Evolutionary conservation across 2,113 vertebrate genomes (phyloP).

Genomic region (Prunella himalayana): DNA sequence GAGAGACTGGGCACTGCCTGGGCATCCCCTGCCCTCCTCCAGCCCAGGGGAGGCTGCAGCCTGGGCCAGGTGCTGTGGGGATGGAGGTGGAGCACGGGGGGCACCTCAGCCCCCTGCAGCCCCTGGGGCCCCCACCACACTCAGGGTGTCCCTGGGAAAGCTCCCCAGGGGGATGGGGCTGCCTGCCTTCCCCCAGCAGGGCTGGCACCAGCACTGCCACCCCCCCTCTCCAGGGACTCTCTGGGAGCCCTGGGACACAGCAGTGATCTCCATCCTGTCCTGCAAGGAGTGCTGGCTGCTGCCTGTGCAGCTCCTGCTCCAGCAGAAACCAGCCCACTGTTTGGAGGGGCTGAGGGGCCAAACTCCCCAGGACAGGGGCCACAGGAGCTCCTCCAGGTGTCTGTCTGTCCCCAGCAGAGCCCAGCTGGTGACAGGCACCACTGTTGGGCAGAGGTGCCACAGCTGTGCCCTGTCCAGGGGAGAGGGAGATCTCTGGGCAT

Average conservation of each 20-base stretch:
- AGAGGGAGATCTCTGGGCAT: neutral
- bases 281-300: neutral
- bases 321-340: neutral
- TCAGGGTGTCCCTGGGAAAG: neutral
- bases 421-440: neutral
- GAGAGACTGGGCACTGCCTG: neutral
- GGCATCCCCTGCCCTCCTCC: neutral
- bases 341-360: neutral
- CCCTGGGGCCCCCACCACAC: neutral
- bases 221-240: neutral
- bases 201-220: neutral
- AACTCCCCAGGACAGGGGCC: neutral
- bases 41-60: neutral
- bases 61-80: rapidly evolving
- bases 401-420: neutral
- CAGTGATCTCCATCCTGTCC: neutral
- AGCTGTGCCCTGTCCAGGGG: neutral
- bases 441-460: neutral
- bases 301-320: neutral
- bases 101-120: neutral
- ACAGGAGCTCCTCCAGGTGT: neutral
- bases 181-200: neutral
- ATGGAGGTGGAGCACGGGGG: neutral
- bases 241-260: neutral
- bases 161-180: neutral